Percentiles rank a stretch among this genome's conserved stretches.
Evolutionary conservation across 2,113 vertebrate species (phyloP).

Genomic region (Oophaga pumilio): DNA sequence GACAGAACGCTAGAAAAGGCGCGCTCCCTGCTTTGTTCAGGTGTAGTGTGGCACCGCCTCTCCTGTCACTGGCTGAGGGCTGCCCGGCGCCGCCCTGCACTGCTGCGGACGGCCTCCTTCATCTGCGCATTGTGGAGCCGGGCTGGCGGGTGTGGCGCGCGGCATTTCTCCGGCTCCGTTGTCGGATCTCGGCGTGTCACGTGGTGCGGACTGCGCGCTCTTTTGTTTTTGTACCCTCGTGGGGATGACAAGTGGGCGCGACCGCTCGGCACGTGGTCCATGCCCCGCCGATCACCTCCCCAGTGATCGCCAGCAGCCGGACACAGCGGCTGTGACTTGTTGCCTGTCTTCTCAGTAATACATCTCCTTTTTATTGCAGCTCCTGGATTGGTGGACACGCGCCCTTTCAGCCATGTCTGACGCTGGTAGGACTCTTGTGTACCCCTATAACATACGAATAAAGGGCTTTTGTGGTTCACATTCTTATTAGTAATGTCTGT

Average conservation of each 20-base stretch:
- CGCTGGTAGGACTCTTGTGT: neutral
- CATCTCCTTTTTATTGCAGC: neutral
- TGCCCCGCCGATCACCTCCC: neutral
- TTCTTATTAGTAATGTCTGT: neutral
- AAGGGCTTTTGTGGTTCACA: neutral
- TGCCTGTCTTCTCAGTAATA: neutral
- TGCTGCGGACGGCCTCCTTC: neutral
- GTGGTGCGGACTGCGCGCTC: slow-evolving; percentile 49
- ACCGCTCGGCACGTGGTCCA: neutral
- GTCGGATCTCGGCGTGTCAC: too few species aligned
- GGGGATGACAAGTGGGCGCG: slow-evolving; percentile 50
- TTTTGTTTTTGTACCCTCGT: neutral
- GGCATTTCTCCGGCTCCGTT: neutral
- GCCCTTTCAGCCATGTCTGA: slow-evolving; percentile 23
- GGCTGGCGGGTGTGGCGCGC: neutral
- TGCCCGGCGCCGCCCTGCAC: neutral
- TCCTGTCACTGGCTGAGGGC: neutral
- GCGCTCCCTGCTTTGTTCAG: slow-evolving; percentile 49
- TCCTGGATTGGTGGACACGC: neutral
- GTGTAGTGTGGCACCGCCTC: slow-evolving; percentile 36
- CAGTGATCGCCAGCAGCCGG: too few species aligned
- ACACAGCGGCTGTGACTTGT: too few species aligned
- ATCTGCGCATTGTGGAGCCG: too few species aligned
- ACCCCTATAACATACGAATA: neutral
- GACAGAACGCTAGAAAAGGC: slow-evolving; percentile 33